Evolutionary conservation across 2,113 vertebrate genomes (phyloP).

Genomic region (Suncus etruscus): DNA sequence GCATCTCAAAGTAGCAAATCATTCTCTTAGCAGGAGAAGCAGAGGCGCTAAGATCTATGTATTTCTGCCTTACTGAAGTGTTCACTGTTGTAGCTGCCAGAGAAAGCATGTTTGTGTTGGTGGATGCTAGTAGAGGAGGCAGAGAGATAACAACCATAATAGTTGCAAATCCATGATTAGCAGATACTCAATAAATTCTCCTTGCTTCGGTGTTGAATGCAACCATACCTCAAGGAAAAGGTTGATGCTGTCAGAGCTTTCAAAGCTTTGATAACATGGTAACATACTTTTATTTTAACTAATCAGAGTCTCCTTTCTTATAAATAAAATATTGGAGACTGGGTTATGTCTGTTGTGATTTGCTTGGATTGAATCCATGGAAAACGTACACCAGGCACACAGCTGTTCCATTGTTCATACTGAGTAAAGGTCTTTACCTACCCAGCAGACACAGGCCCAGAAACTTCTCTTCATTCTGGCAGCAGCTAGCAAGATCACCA

Average conservation of each 20-base stretch:
- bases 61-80: constrained; percentile 32
- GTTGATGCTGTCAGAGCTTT: neutral
- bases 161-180: neutral
- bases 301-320: constrained; percentile 41
- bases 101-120: neutral
- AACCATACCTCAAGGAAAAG: constrained; percentile 54
- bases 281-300: constrained; percentile 53
- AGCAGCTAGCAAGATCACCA: constrained; percentile 30
- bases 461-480: neutral
- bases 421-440: neutral
- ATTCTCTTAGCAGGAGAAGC: neutral
- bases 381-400: constrained; percentile 14
- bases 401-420: constrained; percentile 46
- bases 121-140: too few relatives aligned
- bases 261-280: neutral
- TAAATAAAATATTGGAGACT: neutral
- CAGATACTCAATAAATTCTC: neutral
- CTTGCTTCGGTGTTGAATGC: constrained; percentile 8
- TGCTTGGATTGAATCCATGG: constrained; percentile 25
- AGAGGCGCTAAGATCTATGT: neutral
- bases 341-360: constrained; percentile 1
- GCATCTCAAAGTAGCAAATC: neutral
- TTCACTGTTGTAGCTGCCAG: neutral
- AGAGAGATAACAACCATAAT: neutral
- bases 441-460: neutral